These are phyloP conservation scores for Dryobota labecula DNA, from an alignment of 2,888 invertebrate species.

Conservation along the genomic window DNA sequence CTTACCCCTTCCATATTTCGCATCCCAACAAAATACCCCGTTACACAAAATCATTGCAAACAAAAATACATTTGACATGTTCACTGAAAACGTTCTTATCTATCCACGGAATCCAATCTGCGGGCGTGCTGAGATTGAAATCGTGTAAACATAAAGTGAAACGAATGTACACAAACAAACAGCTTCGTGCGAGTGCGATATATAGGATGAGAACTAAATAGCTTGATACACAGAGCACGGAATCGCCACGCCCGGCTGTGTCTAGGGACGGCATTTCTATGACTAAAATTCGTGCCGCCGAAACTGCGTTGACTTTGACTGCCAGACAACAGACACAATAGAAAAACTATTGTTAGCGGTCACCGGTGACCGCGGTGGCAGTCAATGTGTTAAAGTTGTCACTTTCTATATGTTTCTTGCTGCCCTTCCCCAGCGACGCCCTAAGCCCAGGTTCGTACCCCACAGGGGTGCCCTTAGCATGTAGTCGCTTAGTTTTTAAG, in stretches of 20 bases:
- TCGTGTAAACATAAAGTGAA: conserved; percentile 71
- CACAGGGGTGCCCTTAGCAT: too few species aligned
- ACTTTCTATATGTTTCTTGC: too few species aligned
- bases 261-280: neutral
- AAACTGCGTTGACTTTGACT: too few species aligned
- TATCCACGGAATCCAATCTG: conserved; percentile 64
- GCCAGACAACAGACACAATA: too few species aligned
- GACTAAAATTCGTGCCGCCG: neutral
- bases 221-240: conserved; percentile 29
- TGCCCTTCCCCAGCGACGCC: too few species aligned
- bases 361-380: too few species aligned
- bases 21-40: conserved; percentile 16
- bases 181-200: conserved; percentile 45
- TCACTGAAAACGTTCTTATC: conserved; percentile 53
- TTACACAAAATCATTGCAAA: conserved; percentile 26
- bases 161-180: conserved; percentile 66
- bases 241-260: neutral
- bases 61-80: conserved; percentile 50
- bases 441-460: too few species aligned
- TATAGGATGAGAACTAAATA: conserved; percentile 61
- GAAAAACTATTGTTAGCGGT: too few species aligned
- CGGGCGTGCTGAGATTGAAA: conserved; percentile 64
- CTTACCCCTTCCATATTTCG: neutral
- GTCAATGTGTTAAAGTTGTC: too few species aligned
- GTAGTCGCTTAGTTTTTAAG: too few species aligned